Evolutionary conservation across 2,888 invertebrate species (phyloP).

Genomic region (Halocaridina rubra): DNA sequence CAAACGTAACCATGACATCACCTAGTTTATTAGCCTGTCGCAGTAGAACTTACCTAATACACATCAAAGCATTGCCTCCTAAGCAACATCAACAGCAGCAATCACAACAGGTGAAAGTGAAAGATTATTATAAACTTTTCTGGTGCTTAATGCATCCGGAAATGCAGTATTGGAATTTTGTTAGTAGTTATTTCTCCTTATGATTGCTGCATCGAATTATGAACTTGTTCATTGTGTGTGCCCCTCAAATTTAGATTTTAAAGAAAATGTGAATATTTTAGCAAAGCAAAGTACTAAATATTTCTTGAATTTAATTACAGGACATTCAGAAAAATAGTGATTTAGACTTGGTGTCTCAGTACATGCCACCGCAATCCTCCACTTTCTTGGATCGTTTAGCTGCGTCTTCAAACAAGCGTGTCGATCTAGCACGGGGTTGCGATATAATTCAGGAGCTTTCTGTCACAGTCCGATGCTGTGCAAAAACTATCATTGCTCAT

Average conservation of each 20-base stretch:
- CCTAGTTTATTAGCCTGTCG: constrained; percentile 83
- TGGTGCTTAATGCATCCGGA: too few relatives aligned
- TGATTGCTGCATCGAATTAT: too few relatives aligned
- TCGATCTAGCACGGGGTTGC: constrained; percentile 76
- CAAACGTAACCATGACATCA: constrained; percentile 86
- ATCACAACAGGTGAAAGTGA: constrained; percentile 3
- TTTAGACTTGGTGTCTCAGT: constrained; percentile 53
- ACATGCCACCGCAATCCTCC: constrained; percentile 56
- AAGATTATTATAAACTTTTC: too few relatives aligned
- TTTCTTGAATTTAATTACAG: too few relatives aligned
- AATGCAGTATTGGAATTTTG: too few relatives aligned
- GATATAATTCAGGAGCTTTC: constrained; percentile 94
- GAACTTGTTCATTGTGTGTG: too few relatives aligned
- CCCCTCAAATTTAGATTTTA: too few relatives aligned
- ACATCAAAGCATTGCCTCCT: constrained; percentile 77
- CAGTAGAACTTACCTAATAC: constrained; percentile 82
- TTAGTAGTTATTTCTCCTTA: too few relatives aligned
- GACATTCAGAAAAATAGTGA: constrained; percentile 45
- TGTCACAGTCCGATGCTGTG: constrained; percentile 84
- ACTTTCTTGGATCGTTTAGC: constrained; percentile 64
- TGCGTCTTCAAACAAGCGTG: constrained; percentile 67
- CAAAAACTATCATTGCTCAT: constrained; percentile 76
- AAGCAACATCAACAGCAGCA: constrained; percentile 14
- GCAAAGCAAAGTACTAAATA: too few relatives aligned
- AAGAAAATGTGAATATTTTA: too few relatives aligned